Percentiles rank a stretch among this genome's conserved stretches.
Conservation (phyloP, 1,140 invertebrate species). For the Drosophila mauritiana region DNA sequence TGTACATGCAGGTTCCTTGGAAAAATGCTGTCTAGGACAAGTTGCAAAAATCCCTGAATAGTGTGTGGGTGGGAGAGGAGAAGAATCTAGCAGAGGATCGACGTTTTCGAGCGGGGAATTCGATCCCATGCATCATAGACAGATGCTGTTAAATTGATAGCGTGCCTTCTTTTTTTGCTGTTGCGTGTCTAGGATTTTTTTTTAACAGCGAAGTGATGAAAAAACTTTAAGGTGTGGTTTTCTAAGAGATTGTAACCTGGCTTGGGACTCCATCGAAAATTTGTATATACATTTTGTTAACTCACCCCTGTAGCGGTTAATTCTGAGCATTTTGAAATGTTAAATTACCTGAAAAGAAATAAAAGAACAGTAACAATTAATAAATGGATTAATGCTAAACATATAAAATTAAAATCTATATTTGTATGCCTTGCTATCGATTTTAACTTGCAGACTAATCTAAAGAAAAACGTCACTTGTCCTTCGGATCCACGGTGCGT, state of each 20-base stretch:
- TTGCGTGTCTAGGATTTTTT: conserved; percentile 57
- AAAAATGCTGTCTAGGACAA: conserved; percentile 64
- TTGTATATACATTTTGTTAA: conserved; percentile 1
- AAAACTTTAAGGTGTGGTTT: conserved; percentile 55
- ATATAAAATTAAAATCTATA: no score
- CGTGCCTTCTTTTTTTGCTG: conserved; percentile 49
- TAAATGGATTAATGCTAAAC: neutral
- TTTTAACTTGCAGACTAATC: conserved; percentile 17
- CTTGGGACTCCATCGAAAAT: neutral
- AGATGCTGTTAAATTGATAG: conserved; percentile 82
- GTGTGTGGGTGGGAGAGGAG: conserved; percentile 36
- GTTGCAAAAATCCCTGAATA: conserved; percentile 27
- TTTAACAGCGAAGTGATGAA: conserved; percentile 5
- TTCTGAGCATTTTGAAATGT: conserved; percentile 54
- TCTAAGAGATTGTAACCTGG: conserved; percentile 2
- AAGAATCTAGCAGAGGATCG: conserved; percentile 6
- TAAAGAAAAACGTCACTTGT: conserved; percentile 42
- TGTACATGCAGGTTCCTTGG: conserved; percentile 72
- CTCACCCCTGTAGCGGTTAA: conserved; percentile 73
- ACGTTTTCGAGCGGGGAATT: conserved; percentile 30
- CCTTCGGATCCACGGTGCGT: neutral
- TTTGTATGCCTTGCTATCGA: neutral
- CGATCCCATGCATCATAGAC: conserved; percentile 71
- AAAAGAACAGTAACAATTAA: neutral
- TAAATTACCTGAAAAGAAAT: conserved; percentile 71